These are phyloP conservation scores for Colinus virginianus DNA, from an alignment of 2,113 vertebrate genomes.

Conservation along the genomic window DNA sequence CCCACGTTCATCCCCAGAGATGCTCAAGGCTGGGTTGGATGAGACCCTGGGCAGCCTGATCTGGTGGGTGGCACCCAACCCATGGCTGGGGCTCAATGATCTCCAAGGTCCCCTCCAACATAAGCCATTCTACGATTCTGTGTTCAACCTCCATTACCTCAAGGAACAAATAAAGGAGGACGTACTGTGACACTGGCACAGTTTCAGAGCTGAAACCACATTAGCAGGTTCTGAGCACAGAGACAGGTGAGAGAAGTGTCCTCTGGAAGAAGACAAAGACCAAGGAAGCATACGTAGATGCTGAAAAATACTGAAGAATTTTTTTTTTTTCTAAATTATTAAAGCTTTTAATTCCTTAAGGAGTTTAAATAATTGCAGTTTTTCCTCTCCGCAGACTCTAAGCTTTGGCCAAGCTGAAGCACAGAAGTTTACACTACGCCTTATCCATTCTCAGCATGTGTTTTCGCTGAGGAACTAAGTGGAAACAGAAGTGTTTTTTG, in stretches of 20 bases:
- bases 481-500: neutral
- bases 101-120: too few species aligned
- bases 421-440: neutral
- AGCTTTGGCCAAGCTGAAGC: neutral
- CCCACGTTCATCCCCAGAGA: too few species aligned
- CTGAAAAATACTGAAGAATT: neutral
- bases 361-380: neutral
- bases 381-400: neutral
- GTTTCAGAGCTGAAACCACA: neutral
- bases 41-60: too few species aligned
- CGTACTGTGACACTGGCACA: accelerated
- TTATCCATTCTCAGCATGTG: neutral
- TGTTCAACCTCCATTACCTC: neutral
- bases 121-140: too few species aligned
- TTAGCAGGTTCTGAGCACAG: neutral
- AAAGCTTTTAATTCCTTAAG: neutral
- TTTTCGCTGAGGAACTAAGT: neutral
- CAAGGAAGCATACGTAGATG: neutral
- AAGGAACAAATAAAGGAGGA: neutral
- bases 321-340: neutral
- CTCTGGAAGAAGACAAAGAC: neutral
- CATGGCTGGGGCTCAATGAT: too few species aligned
- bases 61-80: too few species aligned
- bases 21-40: too few species aligned
- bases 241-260: neutral